Conservation (phyloP, 2,888 invertebrate species). For the Abrostola tripartita region DNA sequence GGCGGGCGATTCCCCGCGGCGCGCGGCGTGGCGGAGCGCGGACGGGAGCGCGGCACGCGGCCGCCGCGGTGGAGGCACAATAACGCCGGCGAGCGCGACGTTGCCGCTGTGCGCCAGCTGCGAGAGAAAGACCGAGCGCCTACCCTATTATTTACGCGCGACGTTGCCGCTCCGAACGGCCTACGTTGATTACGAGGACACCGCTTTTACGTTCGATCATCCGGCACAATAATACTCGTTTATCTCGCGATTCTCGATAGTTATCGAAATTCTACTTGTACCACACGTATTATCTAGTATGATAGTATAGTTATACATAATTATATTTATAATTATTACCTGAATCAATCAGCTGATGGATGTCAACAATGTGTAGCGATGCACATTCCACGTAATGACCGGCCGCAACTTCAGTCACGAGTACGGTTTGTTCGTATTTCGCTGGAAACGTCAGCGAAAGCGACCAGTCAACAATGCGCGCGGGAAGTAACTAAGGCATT, state of each 20-base stretch:
- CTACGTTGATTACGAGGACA: slow-evolving; percentile 89
- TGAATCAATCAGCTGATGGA: slow-evolving; percentile 58
- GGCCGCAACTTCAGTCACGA: slow-evolving; percentile 47
- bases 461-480: slow-evolving; percentile 80
- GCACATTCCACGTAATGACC: slow-evolving; percentile 43
- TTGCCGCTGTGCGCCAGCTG: slow-evolving; percentile 87
- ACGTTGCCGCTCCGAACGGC: slow-evolving; percentile 85
- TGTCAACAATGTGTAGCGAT: slow-evolving; percentile 35
- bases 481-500: slow-evolving; percentile 88
- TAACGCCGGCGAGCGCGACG: slow-evolving; percentile 74
- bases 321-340: slow-evolving; percentile 63
- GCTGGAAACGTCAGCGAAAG: slow-evolving; percentile 75
- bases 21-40: slow-evolving; percentile 58
- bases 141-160: slow-evolving; percentile 89
- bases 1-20: slow-evolving; percentile 67
- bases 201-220: slow-evolving; percentile 87
- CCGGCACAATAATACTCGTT: slow-evolving; percentile 74
- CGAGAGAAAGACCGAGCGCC: slow-evolving; percentile 87
- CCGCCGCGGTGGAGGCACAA: slow-evolving; percentile 72
- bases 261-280: slow-evolving; percentile 52
- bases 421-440: slow-evolving; percentile 63
- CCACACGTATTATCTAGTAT: slow-evolving; percentile 41
- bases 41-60: slow-evolving; percentile 61
- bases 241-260: slow-evolving; percentile 62
- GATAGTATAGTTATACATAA: slow-evolving; percentile 25